These are phyloP conservation scores for Guaruba guarouba DNA, from an alignment of 2,113 vertebrate species.

Conservation along the genomic window DNA sequence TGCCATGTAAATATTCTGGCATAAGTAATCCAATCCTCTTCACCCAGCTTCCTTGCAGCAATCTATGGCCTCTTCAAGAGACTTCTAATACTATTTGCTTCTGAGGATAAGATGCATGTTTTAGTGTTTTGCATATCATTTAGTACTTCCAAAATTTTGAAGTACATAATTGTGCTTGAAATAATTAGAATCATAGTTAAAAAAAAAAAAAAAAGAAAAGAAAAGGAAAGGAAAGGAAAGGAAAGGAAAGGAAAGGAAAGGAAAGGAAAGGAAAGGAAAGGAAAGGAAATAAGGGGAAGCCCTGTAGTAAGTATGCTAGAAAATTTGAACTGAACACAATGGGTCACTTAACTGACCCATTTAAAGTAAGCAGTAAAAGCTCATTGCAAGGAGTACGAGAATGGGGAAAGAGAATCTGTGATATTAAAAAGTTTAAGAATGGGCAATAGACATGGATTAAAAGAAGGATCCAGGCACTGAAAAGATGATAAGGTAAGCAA, in stretches of 20 bases:
- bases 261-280: no score
- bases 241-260: not conserved
- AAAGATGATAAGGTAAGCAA: not conserved
- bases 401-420: not conserved
- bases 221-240: not conserved
- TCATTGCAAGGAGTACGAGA: not conserved
- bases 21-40: no score
- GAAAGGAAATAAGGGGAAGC: not conserved
- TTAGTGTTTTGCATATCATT: no score
- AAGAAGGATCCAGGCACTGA: not conserved
- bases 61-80: no score
- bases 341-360: not conserved
- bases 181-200: no score
- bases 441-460: not conserved
- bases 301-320: not conserved
- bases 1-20: no score
- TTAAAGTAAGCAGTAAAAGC: not conserved
- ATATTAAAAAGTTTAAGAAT: not conserved
- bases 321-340: not conserved
- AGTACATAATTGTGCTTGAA: no score
- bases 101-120: no score
- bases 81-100: no score
- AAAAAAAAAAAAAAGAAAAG: not conserved
- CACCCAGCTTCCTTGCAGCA: no score
- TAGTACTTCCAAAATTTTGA: no score